Evolutionary conservation across 2,113 vertebrate species (phyloP).

Genomic region (Acanthisitta chloris): DNA sequence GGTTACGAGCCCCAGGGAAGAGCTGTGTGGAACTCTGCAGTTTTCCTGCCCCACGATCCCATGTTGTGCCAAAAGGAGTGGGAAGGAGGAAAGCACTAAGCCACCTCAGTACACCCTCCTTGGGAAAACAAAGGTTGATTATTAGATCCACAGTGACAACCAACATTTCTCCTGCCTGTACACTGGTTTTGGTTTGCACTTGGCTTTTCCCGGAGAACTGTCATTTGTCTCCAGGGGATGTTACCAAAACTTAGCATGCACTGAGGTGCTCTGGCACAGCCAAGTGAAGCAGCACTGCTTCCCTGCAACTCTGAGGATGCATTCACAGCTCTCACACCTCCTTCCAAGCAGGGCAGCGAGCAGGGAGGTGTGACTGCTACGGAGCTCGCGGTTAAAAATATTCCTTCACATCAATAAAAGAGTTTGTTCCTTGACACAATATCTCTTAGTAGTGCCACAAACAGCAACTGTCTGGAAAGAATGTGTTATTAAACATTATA

Average conservation of each 20-base stretch:
- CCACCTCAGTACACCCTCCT: neutral
- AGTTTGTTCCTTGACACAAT: neutral
- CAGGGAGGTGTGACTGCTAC: neutral
- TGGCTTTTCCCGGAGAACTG: neutral
- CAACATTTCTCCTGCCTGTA: neutral
- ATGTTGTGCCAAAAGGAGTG: neutral
- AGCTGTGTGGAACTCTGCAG: neutral
- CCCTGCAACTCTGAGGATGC: neutral
- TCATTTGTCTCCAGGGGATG: neutral
- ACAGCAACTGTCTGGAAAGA: neutral
- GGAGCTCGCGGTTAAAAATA: neutral
- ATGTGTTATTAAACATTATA: neutral
- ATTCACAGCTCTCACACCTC: conserved; percentile 32
- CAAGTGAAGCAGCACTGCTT: neutral
- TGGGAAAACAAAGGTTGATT: neutral
- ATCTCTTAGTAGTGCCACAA: neutral
- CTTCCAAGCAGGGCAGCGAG: neutral
- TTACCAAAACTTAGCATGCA: neutral
- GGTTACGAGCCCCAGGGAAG: neutral
- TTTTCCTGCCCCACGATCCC: neutral
- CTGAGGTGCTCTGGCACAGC: conserved; percentile 5
- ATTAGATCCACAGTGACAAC: neutral
- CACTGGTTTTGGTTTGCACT: neutral
- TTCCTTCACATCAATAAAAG: neutral
- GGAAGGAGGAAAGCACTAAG: neutral